Conservation (phyloP, 2,797 vertebrate species). For the Silurus lanzhouensis region DNA sequence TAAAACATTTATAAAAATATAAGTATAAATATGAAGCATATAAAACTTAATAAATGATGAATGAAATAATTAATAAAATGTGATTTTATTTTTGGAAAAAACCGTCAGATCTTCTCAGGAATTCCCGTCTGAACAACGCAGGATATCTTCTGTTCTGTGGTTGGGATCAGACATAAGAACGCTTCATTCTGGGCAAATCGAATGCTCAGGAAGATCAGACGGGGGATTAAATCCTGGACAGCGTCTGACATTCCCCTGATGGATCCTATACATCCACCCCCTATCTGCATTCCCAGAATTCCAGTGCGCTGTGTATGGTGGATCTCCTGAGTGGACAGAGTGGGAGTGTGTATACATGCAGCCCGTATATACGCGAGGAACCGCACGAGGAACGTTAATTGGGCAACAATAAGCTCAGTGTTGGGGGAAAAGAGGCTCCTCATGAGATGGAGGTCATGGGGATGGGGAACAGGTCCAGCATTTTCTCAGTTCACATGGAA, state of each 20-base stretch:
- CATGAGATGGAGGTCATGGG: not conserved
- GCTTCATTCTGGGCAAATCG: not conserved
- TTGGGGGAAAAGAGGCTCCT: not conserved
- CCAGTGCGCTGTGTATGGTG: slow-evolving; percentile 10
- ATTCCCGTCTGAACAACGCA: not conserved
- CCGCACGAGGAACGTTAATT: not conserved
- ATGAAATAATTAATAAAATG: too few relatives aligned
- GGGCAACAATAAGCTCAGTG: not conserved
- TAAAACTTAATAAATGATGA: too few relatives aligned
- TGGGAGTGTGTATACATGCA: not conserved
- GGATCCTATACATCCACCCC: not conserved
- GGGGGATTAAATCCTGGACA: not conserved
- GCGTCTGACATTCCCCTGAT: not conserved
- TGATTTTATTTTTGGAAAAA: too few relatives aligned
- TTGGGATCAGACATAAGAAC: not conserved
- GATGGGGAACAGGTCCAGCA: not conserved
- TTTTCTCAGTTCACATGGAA: not conserved
- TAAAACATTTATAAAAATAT: too few relatives aligned
- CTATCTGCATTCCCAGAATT: slow-evolving; percentile 38
- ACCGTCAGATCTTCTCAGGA: too few relatives aligned
- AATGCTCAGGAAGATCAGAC: not conserved
- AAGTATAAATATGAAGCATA: too few relatives aligned
- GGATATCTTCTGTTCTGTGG: not conserved
- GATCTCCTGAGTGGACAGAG: not conserved
- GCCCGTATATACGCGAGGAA: not conserved